Conservation (phyloP, 2,797 vertebrate species). For the Salmo trutta region DNA sequence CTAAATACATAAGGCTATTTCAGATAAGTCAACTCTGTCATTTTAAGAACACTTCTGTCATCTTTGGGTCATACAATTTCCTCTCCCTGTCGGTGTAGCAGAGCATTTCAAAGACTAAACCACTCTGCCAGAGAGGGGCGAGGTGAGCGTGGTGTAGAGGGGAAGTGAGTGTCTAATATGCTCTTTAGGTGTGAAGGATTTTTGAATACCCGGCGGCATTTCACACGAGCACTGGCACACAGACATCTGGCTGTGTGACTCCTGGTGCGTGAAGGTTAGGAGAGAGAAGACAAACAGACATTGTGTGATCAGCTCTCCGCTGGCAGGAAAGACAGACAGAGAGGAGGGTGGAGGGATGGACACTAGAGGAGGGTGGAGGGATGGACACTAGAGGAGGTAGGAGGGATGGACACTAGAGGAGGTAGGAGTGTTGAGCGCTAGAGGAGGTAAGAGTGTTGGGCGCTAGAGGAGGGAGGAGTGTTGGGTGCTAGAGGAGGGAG, state of each 20-base stretch:
- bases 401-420: no score
- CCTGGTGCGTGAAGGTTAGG: slow-evolving; percentile 63
- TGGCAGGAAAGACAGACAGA: no score
- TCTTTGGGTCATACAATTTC: no score
- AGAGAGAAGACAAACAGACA: slow-evolving; percentile 45
- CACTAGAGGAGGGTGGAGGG: no score
- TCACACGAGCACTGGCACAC: slow-evolving; percentile 39
- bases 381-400: no score
- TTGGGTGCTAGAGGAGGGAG: no score
- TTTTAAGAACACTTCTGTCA: no score
- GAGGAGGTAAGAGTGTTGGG: no score
- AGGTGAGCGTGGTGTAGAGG: background rate
- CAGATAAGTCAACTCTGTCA: background rate
- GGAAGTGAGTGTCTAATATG: background rate
- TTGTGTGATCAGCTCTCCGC: slow-evolving; percentile 34
- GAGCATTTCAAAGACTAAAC: background rate
- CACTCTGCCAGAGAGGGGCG: background rate
- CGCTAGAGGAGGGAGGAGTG: no score
- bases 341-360: no score
- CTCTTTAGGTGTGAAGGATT: slow-evolving; percentile 42
- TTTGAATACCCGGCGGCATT: slow-evolving; percentile 44
- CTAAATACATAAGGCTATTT: background rate
- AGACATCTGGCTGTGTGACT: slow-evolving; percentile 20
- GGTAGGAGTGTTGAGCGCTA: no score
- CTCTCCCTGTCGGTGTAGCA: no score